phyloP scores from a whole-genome alignment of 2,113 vertebrate species.

The Macquaria australasica region DNA sequence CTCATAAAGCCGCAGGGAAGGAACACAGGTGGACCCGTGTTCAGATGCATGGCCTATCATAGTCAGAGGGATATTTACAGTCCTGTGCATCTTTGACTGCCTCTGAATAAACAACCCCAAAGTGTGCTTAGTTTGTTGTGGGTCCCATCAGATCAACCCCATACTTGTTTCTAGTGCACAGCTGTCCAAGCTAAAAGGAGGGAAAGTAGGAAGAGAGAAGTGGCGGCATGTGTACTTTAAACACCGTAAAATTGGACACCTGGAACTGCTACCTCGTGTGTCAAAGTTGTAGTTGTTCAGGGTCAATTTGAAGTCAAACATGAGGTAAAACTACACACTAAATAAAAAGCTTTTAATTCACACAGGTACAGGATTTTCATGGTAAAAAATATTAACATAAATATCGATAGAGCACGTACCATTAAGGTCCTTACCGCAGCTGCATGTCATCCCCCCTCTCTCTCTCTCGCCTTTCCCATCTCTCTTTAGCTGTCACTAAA shows the following conservation, averaged over 20 bases:
- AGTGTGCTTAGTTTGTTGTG: neutral
- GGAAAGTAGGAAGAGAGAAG: neutral
- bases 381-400: too few relatives aligned
- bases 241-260: constrained; percentile 2
- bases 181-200: constrained; percentile 14
- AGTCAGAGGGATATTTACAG: neutral
- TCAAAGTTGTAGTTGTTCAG: neutral
- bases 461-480: too few relatives aligned
- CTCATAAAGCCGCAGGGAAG: neutral
- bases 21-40: too few relatives aligned
- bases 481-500: too few relatives aligned
- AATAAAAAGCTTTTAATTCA: neutral
- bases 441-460: too few relatives aligned
- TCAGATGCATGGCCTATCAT: neutral
- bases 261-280: neutral
- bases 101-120: neutral
- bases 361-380: too few relatives aligned
- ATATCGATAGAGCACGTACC: too few relatives aligned
- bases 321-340: neutral
- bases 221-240: constrained; percentile 1
- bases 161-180: neutral
- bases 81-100: neutral
- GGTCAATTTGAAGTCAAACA: neutral
- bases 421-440: too few relatives aligned
- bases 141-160: neutral